Percentiles rank a stretch among this genome's conserved stretches.
These are phyloP conservation scores for Montipora capitata DNA, from an alignment of 92 coral and sea anemone genomes.

Conservation along the genomic window DNA sequence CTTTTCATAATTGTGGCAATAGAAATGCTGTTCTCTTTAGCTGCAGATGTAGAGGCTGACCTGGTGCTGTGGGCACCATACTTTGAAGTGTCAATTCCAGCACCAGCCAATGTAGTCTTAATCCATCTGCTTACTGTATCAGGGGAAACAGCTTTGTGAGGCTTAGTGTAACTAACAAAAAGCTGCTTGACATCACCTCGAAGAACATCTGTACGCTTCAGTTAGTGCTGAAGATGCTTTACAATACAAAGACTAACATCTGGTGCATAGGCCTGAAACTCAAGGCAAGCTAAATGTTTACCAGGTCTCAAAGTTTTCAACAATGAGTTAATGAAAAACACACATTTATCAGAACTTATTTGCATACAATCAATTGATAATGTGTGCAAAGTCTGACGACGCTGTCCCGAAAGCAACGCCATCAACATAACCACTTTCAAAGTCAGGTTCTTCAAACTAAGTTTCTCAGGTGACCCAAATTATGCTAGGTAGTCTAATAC, in stretches of 20 bases:
- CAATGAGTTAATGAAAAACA: slow-evolving; percentile 42
- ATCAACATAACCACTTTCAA: slow-evolving; percentile 25
- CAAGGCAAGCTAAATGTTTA: slow-evolving; percentile 27
- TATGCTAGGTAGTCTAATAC: slow-evolving; percentile 34
- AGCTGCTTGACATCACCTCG: slow-evolving; percentile 30
- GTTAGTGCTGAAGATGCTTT: slow-evolving; percentile 15
- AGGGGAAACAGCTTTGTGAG: slow-evolving; percentile 34
- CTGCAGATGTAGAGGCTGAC: slow-evolving; percentile 22
- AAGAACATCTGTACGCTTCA: slow-evolving; percentile 9
- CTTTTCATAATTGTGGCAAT: slow-evolving; percentile 25
- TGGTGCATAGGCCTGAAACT: slow-evolving; percentile 40
- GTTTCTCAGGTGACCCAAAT: slow-evolving; percentile 27
- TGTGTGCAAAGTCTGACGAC: slow-evolving; percentile 50
- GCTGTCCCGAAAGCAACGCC: slow-evolving; percentile 44
- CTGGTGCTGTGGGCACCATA: slow-evolving; percentile 46
- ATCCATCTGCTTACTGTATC: slow-evolving; percentile 39
- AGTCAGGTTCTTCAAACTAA: neutral
- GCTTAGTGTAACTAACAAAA: slow-evolving; percentile 23
- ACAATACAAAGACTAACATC: slow-evolving; percentile 24
- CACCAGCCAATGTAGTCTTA: neutral
- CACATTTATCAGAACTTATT: slow-evolving; percentile 19
- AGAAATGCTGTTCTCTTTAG: neutral
- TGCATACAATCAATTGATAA: slow-evolving; percentile 37
- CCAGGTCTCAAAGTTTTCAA: slow-evolving; percentile 55
- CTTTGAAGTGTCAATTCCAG: slow-evolving; percentile 44